Evolutionary conservation across 2,888 invertebrate species (phyloP), one percentile per base, ranked within the genome.

Genomic region (Coecobrya sp.): DNA sequence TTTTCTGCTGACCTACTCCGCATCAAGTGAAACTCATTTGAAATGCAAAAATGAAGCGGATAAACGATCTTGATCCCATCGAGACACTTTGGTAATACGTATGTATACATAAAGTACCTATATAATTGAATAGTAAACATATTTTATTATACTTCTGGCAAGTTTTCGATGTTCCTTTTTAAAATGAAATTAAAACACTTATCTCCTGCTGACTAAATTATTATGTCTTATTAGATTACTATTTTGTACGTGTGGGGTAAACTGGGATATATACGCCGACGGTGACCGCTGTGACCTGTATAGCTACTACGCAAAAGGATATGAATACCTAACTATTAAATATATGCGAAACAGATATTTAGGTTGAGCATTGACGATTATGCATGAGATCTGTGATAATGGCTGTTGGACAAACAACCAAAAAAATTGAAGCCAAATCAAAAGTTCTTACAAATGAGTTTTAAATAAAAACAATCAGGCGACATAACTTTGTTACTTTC

Each of bases 21-120:
- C 25, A 7, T 36, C 36, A 45, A 76, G 82, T 82, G 59, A 82
- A 82, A 82, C 82, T 82, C 82, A 82, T 82, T 82, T 82, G 59
- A 27, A 55, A 82, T 81, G 52, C 45, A 76, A 42, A 42, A 73
- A 27, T 45, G 73, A 73, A 42, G n/a, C 73, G 45, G 73, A 42
- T 45, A 42, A 36, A 73, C 16, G 36, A 36, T n/a, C 4, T 10
- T 36, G 13, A 30, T n/a, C 4, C 68, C 25, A 19, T 49, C 36
- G 49, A 42, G 4, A 42, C 42, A 42, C 1, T 49, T 49, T 49
- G 13, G 36, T 36, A 10, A 49, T 49, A 42, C 42, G 13, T 49
- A 49, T 13, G 10, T 10, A 3, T 11, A 3, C 10, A 10, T 11
- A 13, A 49, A 10, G n/a, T n/a, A n/a, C n/a, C n/a, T n/a, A n/a